Conservation (phyloP, 2,888 invertebrate genomes). For the Cheilosia variabilis region DNA sequence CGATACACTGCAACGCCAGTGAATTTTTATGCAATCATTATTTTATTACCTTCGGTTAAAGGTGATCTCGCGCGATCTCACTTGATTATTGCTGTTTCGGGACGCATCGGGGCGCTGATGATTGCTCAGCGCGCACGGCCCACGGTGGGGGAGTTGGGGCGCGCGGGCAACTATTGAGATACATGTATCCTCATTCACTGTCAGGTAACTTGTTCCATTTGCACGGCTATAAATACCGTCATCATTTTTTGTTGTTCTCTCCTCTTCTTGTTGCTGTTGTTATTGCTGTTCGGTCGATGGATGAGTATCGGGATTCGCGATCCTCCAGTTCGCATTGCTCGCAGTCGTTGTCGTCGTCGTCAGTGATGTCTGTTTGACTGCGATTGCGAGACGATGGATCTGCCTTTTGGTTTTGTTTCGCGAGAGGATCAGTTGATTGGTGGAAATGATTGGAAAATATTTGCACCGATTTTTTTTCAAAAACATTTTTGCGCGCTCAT, state of each 20-base stretch:
- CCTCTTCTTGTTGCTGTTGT: constrained; percentile 13
- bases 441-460: constrained; percentile 75
- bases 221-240: constrained; percentile 75
- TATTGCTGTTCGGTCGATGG: constrained; percentile 52
- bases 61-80: constrained; percentile 75
- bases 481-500: too few relatives aligned
- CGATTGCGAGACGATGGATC: constrained; percentile 56
- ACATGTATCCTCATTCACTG: constrained; percentile 74
- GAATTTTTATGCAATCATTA: constrained; percentile 76
- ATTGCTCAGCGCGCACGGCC: constrained; percentile 61
- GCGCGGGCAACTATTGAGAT: constrained; percentile 65
- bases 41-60: constrained; percentile 76
- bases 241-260: constrained; percentile 51
- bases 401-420: constrained; percentile 42
- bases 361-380: constrained; percentile 68
- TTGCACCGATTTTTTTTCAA: constrained; percentile 52
- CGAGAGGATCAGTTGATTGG: constrained; percentile 72
- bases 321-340: constrained; percentile 48
- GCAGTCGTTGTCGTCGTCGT: constrained; percentile 36
- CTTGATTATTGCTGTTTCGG: constrained; percentile 75
- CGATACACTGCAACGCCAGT: constrained; percentile 71
- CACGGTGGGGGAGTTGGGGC: constrained; percentile 26
- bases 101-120: constrained; percentile 73
- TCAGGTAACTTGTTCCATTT: constrained; percentile 75
- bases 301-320: constrained; percentile 71